Conservation (phyloP, 2,888 invertebrate genomes). For the Mythimna pallens region DNA sequence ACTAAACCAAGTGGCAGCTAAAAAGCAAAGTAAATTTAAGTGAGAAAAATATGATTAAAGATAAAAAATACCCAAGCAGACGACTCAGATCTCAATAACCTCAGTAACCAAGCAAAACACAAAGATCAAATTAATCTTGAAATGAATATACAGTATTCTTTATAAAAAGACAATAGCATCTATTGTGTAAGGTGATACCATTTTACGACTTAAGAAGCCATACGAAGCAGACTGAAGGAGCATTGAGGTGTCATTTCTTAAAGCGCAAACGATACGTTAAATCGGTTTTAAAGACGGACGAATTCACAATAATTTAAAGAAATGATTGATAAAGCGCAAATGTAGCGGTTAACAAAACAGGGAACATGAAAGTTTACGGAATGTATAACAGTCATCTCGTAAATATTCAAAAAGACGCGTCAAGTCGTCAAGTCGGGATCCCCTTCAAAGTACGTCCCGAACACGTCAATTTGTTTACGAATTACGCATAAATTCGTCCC, state of each 20-base stretch:
- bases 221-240: slow-evolving; percentile 80
- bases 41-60: slow-evolving; percentile 1
- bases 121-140: slow-evolving; percentile 71
- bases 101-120: slow-evolving; percentile 61
- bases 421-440: slow-evolving; percentile 83
- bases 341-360: slow-evolving; percentile 56
- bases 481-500: slow-evolving; percentile 90
- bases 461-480: slow-evolving; percentile 90
- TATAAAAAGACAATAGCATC: slow-evolving; percentile 85
- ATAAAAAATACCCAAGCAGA: slow-evolving; percentile 3
- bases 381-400: slow-evolving; percentile 73
- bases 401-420: slow-evolving; percentile 83
- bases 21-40: slow-evolving; percentile 14
- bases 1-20: slow-evolving; percentile 29
- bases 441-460: slow-evolving; percentile 84
- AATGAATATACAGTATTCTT: slow-evolving; percentile 75
- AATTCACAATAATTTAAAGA: slow-evolving; percentile 64
- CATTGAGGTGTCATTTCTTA: slow-evolving; percentile 86
- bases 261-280: slow-evolving; percentile 81
- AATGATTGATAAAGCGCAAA: slow-evolving; percentile 55
- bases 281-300: slow-evolving; percentile 69
- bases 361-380: slow-evolving; percentile 71
- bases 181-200: slow-evolving; percentile 88
- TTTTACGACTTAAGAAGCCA: slow-evolving; percentile 89
- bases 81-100: slow-evolving; percentile 21